Evolutionary conservation across 2,888 invertebrate species (phyloP), one percentile per base, ranked within the genome.

Genomic region (Pseudococcus jackbeardsleyi): DNA sequence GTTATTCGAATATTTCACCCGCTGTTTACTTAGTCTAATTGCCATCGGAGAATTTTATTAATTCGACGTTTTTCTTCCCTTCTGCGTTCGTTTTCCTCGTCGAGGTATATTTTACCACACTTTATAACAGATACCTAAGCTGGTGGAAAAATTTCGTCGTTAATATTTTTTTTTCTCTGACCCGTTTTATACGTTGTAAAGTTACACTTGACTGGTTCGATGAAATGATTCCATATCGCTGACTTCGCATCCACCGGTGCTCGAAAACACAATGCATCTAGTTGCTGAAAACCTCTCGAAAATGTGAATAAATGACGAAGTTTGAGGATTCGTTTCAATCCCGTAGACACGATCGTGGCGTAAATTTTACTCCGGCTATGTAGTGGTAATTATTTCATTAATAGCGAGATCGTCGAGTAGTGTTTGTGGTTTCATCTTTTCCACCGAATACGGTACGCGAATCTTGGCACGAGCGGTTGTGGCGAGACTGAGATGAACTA

Each of bases 361-460:
- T 68, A 72, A 72, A 72, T 39, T 72, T 39, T 72, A 39, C 72
- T 17, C 4, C 7, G 12, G 33, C 17, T 1, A 5, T 72, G 72
- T 72, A 72, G 72, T 33, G 72, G 72, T 72, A 72, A 72, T 72
- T 72, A 72, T 72, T 72, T 72, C 72, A 72, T 72, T 72, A 72
- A 72, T 33, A 72, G 72, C 72, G 72, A 26, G 72, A 33, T 33
- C 33, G 33, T 72, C 72, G 72, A 72, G 72, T 64, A 72, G 72
- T 33, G 33, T 33, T 72, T 17, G 72, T 33, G 33, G 72, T 64
- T 64, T 64, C 22, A 22, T 64, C 19, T 64, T 64, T 64, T 64
- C 33, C 72, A 39, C 6, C 33, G 72, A 72, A 33, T 72, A 33
- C 72, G 26, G 7, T 64, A 22, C 8, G 22, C n/a, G 54, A n/a